Evolutionary conservation across 1,140 invertebrate genomes (phyloP), one percentile per base, ranked within the genome.

Genomic region (Papilio machaon): DNA sequence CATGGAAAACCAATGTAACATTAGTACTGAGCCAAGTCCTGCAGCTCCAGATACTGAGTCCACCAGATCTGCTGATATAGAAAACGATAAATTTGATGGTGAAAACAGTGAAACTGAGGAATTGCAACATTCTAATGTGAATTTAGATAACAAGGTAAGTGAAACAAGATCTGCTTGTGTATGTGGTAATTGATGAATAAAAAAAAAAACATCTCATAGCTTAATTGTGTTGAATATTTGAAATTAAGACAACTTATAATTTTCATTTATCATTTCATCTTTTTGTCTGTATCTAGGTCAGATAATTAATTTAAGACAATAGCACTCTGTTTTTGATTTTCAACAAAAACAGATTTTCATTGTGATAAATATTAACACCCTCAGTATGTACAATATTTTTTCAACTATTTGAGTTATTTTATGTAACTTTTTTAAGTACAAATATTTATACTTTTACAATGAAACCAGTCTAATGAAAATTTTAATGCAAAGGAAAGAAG

Each of bases 11-110:
- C 83, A 85, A 11, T 82, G 80, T 84, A 82, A n/a, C 43, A 87
- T 85, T 76, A 88, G 85, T 73, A 88, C 86, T 85, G 85, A 89
- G 52, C 88, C 82, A 75, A 82, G 78, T 79, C n/a, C 81, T 64
- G 83, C 87, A 3, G 85, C 83, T 60, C n/a, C 79, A 46, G 73
- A 73, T 70, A 85, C 82, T 81, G 81, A 74, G 64, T 81, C 83
- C 38, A 78, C 67, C 67, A 86, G 85, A 64, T 82, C 81, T 70
- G 82, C 83, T 67, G 60, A 64, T 43, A 73, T 74, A 38, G 82
- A 84, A 11, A 30, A 47, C 2, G 73, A 58, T 13, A 58, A 84
- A 49, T 73, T n/a, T 17, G 67, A 79, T 30, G 3, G 3, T 17
- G 13, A 19, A 11, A 10, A 54, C 73, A 43, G 35, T 52, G 17